phyloP scores from a whole-genome alignment of 2,113 vertebrate species.

The Sinosuthora webbiana region DNA sequence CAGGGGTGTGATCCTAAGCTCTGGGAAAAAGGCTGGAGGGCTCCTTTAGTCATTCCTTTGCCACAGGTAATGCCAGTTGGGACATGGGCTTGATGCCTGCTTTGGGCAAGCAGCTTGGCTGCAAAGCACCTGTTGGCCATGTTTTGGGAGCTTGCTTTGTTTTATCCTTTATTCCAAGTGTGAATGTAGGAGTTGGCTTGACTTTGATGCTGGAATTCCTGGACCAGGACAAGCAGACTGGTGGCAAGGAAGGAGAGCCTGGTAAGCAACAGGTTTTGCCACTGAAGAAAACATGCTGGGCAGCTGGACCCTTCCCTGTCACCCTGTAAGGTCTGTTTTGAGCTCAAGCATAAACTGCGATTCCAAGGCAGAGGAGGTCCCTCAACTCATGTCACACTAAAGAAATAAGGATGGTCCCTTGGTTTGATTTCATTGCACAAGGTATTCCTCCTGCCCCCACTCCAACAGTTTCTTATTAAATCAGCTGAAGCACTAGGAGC shows the following conservation, averaged over 20 bases:
- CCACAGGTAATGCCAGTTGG: conserved; percentile 15
- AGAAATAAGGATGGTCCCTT: neutral
- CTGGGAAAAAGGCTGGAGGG: conserved; percentile 32
- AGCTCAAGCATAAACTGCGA: neutral
- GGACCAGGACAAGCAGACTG: neutral
- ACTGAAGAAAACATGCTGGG: neutral
- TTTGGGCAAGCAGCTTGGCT: neutral
- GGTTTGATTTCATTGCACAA: neutral
- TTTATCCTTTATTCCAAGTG: neutral
- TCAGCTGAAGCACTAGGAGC: neutral
- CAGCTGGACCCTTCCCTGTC: neutral
- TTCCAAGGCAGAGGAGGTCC: neutral
- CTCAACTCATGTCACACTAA: neutral
- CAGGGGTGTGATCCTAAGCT: neutral
- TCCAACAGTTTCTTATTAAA: neutral
- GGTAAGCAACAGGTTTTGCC: neutral
- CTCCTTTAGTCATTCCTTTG: conserved; percentile 13
- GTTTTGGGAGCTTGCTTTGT: neutral
- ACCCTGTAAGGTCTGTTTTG: neutral
- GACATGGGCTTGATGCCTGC: neutral
- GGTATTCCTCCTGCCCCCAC: neutral
- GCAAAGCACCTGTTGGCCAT: neutral
- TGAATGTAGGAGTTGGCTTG: neutral
- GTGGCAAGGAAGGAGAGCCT: neutral
- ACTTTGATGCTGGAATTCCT: neutral